Conservation (phyloP, 2,888 invertebrate genomes). For the Nymphalis c-album region DNA sequence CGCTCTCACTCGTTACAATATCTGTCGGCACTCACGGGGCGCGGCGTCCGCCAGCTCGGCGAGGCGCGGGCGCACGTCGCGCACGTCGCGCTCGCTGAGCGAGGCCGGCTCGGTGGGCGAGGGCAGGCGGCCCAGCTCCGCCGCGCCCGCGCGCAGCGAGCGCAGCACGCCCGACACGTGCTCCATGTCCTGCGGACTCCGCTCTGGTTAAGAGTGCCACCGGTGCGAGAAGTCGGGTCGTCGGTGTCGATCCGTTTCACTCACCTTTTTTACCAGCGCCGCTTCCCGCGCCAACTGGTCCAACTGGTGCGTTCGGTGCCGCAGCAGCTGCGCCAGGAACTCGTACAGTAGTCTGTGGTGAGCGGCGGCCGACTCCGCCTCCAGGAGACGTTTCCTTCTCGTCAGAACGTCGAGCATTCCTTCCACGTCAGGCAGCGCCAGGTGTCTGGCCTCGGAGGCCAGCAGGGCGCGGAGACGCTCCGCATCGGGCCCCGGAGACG, state of each 20-base stretch:
- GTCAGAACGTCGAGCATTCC: slow-evolving; percentile 90
- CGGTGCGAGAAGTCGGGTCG: background rate
- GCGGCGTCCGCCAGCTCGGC: slow-evolving; percentile 46
- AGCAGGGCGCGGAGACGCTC: slow-evolving; percentile 84
- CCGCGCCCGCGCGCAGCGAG: slow-evolving; percentile 72
- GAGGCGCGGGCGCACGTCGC: slow-evolving; percentile 34
- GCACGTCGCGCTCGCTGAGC: slow-evolving; percentile 24
- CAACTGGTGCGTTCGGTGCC: slow-evolving; percentile 85
- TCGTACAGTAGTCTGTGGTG: slow-evolving; percentile 92
- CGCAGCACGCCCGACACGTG: slow-evolving; percentile 82
- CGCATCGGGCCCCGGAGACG: slow-evolving; percentile 44
- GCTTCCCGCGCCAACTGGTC: slow-evolving; percentile 83
- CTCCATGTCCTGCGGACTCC: slow-evolving; percentile 80
- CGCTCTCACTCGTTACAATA: background rate
- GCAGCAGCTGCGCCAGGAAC: slow-evolving; percentile 88
- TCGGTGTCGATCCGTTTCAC: background rate
- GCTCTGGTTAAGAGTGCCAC: too few relatives aligned
- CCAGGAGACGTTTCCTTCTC: slow-evolving; percentile 88
- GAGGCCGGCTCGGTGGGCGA: slow-evolving; percentile 26
- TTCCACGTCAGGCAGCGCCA: slow-evolving; percentile 89
- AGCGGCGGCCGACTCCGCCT: slow-evolving; percentile 89
- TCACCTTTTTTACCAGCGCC: slow-evolving; percentile 81
- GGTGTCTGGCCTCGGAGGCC: slow-evolving; percentile 85
- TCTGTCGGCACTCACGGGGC: slow-evolving; percentile 52
- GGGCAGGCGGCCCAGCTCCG: slow-evolving; percentile 22